phyloP scores from a whole-genome alignment of 53 echinoderm and acorn worm genomes.

The Temnopleurus reevesii region DNA sequence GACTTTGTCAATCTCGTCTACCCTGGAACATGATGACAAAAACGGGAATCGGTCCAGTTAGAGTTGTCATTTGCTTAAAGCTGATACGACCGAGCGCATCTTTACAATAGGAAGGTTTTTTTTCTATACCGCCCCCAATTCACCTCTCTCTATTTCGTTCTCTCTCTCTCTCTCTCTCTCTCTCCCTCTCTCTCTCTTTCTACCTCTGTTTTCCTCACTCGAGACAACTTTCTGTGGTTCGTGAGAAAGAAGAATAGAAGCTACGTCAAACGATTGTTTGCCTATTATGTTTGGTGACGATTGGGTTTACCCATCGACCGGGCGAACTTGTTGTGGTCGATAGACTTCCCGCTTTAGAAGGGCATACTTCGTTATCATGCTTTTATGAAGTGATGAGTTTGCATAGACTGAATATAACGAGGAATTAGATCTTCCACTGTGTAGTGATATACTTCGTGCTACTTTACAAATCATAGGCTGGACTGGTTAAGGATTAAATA shows the following conservation, averaged over 20 bases:
- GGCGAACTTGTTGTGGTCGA: constrained; percentile 18
- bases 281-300: constrained; percentile 47
- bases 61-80: too few species aligned
- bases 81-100: background rate
- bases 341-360: constrained; percentile 56
- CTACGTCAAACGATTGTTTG: constrained; percentile 25
- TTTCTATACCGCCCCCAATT: too few species aligned
- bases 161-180: background rate
- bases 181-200: background rate
- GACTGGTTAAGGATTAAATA: background rate
- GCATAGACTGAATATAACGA: background rate
- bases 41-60: background rate
- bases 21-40: background rate
- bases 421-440: background rate
- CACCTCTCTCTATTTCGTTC: background rate
- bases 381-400: background rate
- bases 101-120: constrained; percentile 31
- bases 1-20: background rate
- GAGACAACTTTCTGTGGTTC: background rate
- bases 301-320: constrained; percentile 29
- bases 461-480: background rate
- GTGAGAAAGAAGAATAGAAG: background rate
- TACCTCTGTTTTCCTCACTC: background rate
- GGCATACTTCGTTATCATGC: background rate
- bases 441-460: background rate